phyloP scores from a whole-genome alignment of 2,113 vertebrate genomes.

The Suricata suricatta region DNA sequence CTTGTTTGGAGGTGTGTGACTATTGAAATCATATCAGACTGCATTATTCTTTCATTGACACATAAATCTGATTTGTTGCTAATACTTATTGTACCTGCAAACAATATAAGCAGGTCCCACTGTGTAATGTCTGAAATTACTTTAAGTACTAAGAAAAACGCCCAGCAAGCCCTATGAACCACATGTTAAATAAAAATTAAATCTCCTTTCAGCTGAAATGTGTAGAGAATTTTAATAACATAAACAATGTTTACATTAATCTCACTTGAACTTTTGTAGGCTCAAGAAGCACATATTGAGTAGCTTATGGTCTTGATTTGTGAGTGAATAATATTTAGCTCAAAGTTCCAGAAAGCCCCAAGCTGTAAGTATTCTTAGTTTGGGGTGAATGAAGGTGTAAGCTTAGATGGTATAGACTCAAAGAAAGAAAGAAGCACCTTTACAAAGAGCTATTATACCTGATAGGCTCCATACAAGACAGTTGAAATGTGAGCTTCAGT shows the following conservation, averaged over 20 bases:
- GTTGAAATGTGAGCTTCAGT: conserved; percentile 87
- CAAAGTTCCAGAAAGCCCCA: conserved; percentile 35
- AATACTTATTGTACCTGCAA: not conserved
- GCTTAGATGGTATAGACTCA: conserved; percentile 67
- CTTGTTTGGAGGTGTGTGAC: not conserved
- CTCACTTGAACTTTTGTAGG: conserved; percentile 17
- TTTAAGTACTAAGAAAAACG: not conserved
- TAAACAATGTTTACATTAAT: conserved; percentile 59
- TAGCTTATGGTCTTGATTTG: conserved; percentile 21
- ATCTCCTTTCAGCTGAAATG: not conserved
- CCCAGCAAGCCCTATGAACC: not conserved
- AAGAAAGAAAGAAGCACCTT: conserved; percentile 79
- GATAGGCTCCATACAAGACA: conserved; percentile 82
- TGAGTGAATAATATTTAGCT: conserved; percentile 41
- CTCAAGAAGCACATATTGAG: not conserved
- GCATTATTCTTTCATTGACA: conserved; percentile 14
- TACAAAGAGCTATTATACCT: conserved; percentile 86
- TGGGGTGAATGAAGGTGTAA: conserved; percentile 30
- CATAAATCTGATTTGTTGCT: conserved; percentile 25
- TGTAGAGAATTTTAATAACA: conserved; percentile 15
- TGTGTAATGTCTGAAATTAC: conserved; percentile 17
- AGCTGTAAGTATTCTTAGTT: conserved; percentile 15
- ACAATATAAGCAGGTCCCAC: conserved; percentile 9
- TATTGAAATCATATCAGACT: not conserved
- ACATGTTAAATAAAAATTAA: conserved; percentile 65